Base-by-base conservation (phyloP, 2,888 invertebrate genomes). In the Cyaniris semiargus region DNA sequence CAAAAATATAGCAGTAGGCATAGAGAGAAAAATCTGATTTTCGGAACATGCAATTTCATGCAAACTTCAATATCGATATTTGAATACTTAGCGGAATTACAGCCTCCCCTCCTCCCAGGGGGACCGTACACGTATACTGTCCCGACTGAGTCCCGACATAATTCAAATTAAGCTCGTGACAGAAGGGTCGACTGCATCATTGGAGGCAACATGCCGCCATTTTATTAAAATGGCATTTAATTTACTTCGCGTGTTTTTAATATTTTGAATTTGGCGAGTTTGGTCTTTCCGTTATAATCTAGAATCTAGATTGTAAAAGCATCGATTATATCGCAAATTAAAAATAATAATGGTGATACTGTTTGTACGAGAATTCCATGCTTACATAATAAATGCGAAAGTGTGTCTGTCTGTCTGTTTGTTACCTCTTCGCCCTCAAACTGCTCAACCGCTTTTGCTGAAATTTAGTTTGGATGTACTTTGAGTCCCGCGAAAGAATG, bases 81-180 rank as follows among this genome's bases (percentile, higher is more conserved):
- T 76, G 83, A 84, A 84, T 84, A 83, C 83, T 85, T 83, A 86
- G 83, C 80, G 84, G 84, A 81, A 83, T 84, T 81, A 83, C 83
- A 85, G 83, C 84, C 86, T 21, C 71, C 84, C 85, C 80, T 79
- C 76, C 79, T 81, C 86, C 83, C 85, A 74, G 70, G 83, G 86
- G 86, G 82, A 87, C 87, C 85, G 85, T 84, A 88, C 87, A 87
- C 87, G 89, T 85, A 84, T 87, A 87, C 86, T 83, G 87, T 83
- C 83, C 84, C 84, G 81, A 84, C 88, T 86, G 88, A 86, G 87
- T 83, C 85, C 87, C 84, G 84, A 83, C 88, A 90, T 93, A 90
- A 93, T 91, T 93, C 92, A 92, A 92, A 92, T 92, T 92, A 92
- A 90, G 89, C 89, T 85, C 88, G 86, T 88, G 90, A 89, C 90